Conservation (phyloP, 2,113 vertebrate genomes). For the Aptenodytes patagonicus region DNA sequence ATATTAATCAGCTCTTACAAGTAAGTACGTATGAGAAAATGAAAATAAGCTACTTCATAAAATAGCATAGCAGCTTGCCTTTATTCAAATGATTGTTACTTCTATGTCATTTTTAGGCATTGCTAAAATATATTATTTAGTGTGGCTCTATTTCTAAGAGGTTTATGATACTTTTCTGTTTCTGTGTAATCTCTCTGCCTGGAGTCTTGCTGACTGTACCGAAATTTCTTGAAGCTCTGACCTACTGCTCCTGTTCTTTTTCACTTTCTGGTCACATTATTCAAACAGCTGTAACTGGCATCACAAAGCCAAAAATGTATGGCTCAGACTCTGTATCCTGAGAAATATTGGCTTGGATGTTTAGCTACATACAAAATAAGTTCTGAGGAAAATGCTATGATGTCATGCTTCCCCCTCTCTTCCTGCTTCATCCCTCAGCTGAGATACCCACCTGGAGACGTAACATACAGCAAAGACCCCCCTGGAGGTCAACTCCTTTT, state of each 20-base stretch:
- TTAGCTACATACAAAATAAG: background rate
- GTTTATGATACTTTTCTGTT: background rate
- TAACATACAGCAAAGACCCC: background rate
- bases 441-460: too few relatives aligned
- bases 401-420: background rate
- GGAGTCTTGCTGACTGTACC: background rate
- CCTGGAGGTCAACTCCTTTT: too few relatives aligned
- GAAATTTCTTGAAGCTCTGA: background rate
- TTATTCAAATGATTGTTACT: too few relatives aligned
- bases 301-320: background rate
- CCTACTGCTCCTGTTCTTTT: background rate
- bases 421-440: background rate
- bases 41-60: too few relatives aligned
- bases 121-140: too few relatives aligned
- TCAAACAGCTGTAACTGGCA: background rate
- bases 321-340: too few relatives aligned
- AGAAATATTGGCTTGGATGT: background rate
- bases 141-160: background rate
- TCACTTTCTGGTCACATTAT: background rate
- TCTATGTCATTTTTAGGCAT: too few relatives aligned
- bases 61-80: too few relatives aligned
- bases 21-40: too few relatives aligned
- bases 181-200: background rate
- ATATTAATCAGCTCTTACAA: too few relatives aligned
- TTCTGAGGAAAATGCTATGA: background rate